Evolutionary conservation across 2,113 vertebrate species (phyloP).

Genomic region (Lasiurus cinereus): DNA sequence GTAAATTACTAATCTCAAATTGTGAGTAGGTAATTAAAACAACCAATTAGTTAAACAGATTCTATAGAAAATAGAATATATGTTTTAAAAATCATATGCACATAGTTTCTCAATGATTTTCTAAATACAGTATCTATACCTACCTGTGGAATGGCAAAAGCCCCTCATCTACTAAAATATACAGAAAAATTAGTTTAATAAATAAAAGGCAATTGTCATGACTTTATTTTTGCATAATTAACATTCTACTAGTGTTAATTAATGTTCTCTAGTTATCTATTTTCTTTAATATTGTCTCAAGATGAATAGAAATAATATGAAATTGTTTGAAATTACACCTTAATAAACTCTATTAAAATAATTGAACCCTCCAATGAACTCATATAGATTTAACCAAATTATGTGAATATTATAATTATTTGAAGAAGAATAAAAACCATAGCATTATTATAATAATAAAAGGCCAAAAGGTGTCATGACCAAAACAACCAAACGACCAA

Average conservation of each 20-base stretch:
- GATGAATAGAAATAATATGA: neutral
- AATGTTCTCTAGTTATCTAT: slow-evolving; percentile 10
- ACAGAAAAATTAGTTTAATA: neutral
- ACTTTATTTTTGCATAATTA: neutral
- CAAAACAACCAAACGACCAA: no score
- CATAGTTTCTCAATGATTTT: neutral
- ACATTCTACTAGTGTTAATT: neutral
- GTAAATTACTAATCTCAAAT: neutral
- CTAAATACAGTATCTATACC: neutral
- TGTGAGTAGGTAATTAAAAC: neutral
- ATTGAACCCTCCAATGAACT: neutral
- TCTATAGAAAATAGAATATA: neutral
- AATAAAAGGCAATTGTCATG: neutral
- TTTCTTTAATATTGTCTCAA: slow-evolving; percentile 8
- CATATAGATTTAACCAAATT: neutral
- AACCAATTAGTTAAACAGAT: neutral
- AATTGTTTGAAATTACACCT: neutral
- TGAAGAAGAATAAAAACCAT: slow-evolving; percentile 33
- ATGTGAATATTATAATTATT: neutral
- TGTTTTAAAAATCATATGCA: neutral
- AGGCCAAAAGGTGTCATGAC: no score
- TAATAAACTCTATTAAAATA: neutral
- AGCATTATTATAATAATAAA: neutral
- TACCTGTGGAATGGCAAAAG: neutral
- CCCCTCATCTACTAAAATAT: neutral